Evolutionary conservation across 2,797 vertebrate species (phyloP).

Genomic region (Australoheros facetus): DNA sequence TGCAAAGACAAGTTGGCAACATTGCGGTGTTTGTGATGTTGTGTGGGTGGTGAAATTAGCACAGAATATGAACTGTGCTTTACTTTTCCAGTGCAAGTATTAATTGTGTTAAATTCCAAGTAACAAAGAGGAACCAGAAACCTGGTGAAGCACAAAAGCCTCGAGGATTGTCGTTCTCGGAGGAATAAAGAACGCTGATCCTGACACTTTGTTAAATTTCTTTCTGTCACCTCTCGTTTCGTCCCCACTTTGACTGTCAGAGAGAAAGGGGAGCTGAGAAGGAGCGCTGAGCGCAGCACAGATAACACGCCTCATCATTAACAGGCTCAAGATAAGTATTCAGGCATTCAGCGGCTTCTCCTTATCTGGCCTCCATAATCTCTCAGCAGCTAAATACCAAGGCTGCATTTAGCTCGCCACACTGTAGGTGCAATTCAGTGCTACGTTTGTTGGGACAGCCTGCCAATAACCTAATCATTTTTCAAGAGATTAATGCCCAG

Average conservation of each 20-base stretch:
- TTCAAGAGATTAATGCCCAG: constrained; percentile 54
- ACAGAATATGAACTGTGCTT: background rate
- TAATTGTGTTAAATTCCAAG: background rate
- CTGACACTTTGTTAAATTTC: constrained; percentile 44
- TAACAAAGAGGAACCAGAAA: constrained; percentile 8
- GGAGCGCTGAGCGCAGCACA: constrained; percentile 72
- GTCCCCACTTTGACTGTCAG: constrained; percentile 56
- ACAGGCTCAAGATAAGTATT: constrained; percentile 76
- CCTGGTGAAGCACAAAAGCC: constrained; percentile 16
- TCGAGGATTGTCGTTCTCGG: constrained; percentile 21
- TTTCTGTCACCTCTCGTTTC: constrained; percentile 44
- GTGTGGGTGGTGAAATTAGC: constrained; percentile 17
- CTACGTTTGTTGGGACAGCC: constrained; percentile 41
- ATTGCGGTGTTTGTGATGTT: background rate
- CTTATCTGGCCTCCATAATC: constrained; percentile 76
- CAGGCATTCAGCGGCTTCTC: constrained; percentile 64
- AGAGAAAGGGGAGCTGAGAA: constrained; percentile 25
- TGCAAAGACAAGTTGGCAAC: constrained; percentile 12
- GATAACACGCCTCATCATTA: constrained; percentile 76
- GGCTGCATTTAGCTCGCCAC: constrained; percentile 49
- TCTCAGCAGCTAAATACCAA: constrained; percentile 68
- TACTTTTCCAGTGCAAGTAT: background rate
- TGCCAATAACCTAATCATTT: constrained; percentile 50
- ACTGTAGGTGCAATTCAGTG: constrained; percentile 49
- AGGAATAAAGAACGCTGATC: constrained; percentile 49